These are phyloP conservation scores for Rambutsinella grinnellia DNA, from an alignment of 2,888 invertebrate species.

Conservation along the genomic window DNA sequence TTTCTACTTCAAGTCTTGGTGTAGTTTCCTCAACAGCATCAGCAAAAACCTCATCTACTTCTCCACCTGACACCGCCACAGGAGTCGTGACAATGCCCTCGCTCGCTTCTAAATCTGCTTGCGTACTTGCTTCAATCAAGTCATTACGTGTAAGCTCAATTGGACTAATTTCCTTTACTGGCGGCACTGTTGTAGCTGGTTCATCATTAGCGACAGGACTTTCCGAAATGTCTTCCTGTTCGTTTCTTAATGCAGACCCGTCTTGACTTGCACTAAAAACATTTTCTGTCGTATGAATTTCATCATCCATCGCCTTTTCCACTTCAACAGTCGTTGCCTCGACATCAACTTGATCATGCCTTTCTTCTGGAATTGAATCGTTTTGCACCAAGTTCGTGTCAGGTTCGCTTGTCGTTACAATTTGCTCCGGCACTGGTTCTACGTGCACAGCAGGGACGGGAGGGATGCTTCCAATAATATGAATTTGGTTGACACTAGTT, in stretches of 20 bases:
- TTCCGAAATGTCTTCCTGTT: constrained; percentile 9
- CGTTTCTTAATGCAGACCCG: no score
- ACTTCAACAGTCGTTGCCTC: not conserved
- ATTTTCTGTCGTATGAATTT: no score
- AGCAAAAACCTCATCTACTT: not conserved
- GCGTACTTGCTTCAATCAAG: no score
- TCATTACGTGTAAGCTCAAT: no score
- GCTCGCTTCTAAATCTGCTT: not conserved
- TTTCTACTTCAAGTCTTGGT: not conserved
- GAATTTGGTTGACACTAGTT: not conserved
- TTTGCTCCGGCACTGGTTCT: not conserved
- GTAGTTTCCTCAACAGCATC: not conserved
- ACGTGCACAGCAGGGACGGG: not conserved
- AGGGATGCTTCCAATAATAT: not conserved
- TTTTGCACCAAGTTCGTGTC: no score
- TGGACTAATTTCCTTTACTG: not conserved
- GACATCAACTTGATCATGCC: not conserved
- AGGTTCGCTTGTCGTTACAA: no score
- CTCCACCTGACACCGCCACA: not conserved
- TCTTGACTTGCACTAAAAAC: not conserved
- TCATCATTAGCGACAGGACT: not conserved
- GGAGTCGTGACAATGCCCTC: not conserved
- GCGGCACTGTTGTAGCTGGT: not conserved
- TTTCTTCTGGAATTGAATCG: not conserved
- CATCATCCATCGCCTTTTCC: no score